phyloP scores from a whole-genome alignment of 1,140 invertebrate species.

The Elymnias hypermnestra region DNA sequence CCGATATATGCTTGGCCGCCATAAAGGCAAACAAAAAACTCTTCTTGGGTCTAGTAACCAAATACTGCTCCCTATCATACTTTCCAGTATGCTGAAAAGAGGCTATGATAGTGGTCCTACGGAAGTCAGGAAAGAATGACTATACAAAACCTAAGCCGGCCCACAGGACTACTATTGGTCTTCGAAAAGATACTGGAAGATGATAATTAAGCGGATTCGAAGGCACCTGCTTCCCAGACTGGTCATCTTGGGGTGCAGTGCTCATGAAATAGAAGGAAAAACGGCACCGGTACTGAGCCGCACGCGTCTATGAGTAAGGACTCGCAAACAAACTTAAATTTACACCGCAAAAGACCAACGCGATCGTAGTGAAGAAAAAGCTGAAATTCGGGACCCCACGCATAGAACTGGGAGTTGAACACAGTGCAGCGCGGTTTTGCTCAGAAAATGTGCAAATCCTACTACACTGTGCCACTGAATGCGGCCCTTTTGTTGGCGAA shows the following conservation, averaged over 20 bases:
- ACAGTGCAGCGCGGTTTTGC: too few relatives aligned
- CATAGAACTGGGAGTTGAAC: neutral
- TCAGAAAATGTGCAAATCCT: too few relatives aligned
- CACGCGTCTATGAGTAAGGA: constrained; percentile 7
- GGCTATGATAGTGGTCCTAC: constrained; percentile 6
- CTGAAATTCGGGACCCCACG: neutral
- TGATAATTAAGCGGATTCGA: too few relatives aligned
- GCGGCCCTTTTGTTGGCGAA: too few relatives aligned
- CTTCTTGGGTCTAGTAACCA: too few relatives aligned
- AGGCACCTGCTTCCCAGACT: too few relatives aligned
- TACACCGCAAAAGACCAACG: constrained; percentile 6
- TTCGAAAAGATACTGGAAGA: too few relatives aligned
- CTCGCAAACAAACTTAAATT: constrained; percentile 7
- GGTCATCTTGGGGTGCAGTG: neutral
- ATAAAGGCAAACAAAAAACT: neutral
- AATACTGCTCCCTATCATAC: too few relatives aligned
- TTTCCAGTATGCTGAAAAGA: constrained; percentile 14
- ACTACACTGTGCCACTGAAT: too few relatives aligned
- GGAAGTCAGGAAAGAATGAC: constrained; percentile 7
- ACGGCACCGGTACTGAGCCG: neutral
- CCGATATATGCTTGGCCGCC: constrained; percentile 14
- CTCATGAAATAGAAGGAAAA: neutral
- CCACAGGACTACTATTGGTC: too few relatives aligned
- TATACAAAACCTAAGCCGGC: constrained; percentile 8
- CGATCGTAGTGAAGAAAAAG: constrained; percentile 3